Evolutionary conservation across 2,113 vertebrate genomes (phyloP).

Genomic region (Parus major): DNA sequence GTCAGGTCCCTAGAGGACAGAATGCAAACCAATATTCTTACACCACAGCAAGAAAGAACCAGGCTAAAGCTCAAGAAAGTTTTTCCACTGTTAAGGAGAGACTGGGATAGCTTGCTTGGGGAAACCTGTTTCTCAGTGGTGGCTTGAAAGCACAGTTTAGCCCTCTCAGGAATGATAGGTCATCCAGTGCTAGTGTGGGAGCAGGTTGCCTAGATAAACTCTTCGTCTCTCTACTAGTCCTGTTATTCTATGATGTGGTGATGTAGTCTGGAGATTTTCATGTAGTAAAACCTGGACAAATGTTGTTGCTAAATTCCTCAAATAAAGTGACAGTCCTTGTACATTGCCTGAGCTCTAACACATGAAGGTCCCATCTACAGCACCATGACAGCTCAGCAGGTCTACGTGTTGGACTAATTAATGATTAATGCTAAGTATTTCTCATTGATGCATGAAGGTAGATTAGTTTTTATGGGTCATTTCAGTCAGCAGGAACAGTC

Average conservation of each 20-base stretch:
- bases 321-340: not conserved
- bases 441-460: not conserved
- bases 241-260: rapidly evolving
- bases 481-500: not conserved
- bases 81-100: not conserved
- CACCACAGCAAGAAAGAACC: not conserved
- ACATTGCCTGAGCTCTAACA: not conserved
- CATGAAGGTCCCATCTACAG: not conserved
- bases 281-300: not conserved
- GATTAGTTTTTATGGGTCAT: constrained; percentile 10
- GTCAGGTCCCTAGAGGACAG: not conserved
- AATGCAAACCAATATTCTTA: not conserved
- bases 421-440: not conserved
- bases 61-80: not conserved
- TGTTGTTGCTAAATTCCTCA: not conserved
- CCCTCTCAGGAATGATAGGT: not conserved
- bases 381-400: not conserved
- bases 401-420: not conserved
- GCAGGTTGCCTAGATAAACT: not conserved
- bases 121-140: not conserved
- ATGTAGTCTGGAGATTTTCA: not conserved
- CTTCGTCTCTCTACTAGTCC: not conserved
- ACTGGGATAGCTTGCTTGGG: not conserved
- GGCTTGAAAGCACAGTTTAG: not conserved
- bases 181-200: not conserved